A percentile compares a stretch with the other conserved stretches of the same genome.
These are phyloP conservation scores for Autographa pulchrina DNA, from an alignment of 2,888 invertebrate species.

Conservation along the genomic window DNA sequence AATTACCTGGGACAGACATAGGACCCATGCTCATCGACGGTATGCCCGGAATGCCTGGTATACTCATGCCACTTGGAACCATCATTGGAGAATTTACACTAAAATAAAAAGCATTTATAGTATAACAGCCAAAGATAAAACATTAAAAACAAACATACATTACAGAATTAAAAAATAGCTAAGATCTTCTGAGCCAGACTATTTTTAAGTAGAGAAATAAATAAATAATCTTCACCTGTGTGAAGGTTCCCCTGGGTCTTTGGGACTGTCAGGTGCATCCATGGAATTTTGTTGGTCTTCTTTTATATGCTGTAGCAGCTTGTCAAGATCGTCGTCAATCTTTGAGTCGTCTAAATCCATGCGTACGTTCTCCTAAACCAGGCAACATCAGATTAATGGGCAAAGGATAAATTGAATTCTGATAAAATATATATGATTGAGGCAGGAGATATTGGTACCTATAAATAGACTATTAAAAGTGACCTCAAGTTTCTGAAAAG, in stretches of 20 bases:
- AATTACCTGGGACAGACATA: conserved; percentile 85
- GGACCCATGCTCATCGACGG: conserved; percentile 86
- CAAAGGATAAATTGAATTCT: no score
- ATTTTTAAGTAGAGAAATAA: no score
- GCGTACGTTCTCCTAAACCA: conserved; percentile 90
- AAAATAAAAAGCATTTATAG: conserved; percentile 41
- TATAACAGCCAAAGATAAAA: background rate
- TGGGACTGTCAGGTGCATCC: conserved; percentile 97
- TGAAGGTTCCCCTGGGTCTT: conserved; percentile 92
- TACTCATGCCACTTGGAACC: conserved; percentile 84
- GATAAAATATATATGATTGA: no score
- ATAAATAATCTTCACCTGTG: conserved; percentile 76
- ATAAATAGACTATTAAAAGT: no score
- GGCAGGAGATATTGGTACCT: no score
- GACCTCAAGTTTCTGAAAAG: no score
- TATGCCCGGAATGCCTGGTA: conserved; percentile 85
- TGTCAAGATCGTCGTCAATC: conserved; percentile 97
- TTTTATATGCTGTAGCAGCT: conserved; percentile 97
- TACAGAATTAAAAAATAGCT: no score
- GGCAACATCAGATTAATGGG: background rate
- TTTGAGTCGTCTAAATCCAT: conserved; percentile 96
- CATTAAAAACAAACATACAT: no score
- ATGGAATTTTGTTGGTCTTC: conserved; percentile 97
- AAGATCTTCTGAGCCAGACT: no score
- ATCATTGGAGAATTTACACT: conserved; percentile 87